Percentiles rank a stretch among this genome's conserved stretches.
Conservation (phyloP, 2,113 vertebrate genomes). For the Seriola quinqueradiata region DNA sequence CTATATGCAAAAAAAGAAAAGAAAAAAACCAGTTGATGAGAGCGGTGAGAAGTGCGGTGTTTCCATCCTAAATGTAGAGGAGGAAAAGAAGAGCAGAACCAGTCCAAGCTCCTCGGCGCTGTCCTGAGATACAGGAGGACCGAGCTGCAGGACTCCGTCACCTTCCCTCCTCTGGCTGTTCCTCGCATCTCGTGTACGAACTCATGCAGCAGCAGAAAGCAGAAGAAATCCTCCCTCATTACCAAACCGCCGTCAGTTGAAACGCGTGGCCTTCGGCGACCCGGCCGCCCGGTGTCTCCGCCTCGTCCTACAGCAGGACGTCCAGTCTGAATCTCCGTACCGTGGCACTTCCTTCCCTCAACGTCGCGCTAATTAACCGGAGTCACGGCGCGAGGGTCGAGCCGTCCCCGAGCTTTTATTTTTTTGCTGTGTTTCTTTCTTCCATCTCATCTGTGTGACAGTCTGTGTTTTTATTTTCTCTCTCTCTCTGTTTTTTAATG, state of each 20-base stretch:
- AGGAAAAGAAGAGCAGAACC: too few relatives aligned
- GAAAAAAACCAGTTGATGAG: too few relatives aligned
- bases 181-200: not conserved
- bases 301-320: constrained; percentile 64
- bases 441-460: constrained; percentile 39
- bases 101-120: too few relatives aligned
- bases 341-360: constrained; percentile 22
- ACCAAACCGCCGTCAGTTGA: not conserved
- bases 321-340: constrained; percentile 34
- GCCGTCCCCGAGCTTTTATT: constrained; percentile 49
- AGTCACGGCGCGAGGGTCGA: constrained; percentile 35
- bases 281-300: not conserved
- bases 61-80: too few relatives aligned
- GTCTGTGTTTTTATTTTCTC: constrained; percentile 46
- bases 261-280: not conserved
- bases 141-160: not conserved
- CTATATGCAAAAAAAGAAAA: too few relatives aligned
- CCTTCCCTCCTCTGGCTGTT: not conserved
- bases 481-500: constrained; percentile 66
- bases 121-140: not conserved
- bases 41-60: too few relatives aligned
- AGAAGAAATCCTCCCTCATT: constrained; percentile 46
- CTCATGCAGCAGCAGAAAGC: not conserved
- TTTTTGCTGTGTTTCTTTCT: not conserved
- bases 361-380: constrained; percentile 58